Conservation (phyloP, 2,888 invertebrate genomes). For the Agrypnus murinus region DNA sequence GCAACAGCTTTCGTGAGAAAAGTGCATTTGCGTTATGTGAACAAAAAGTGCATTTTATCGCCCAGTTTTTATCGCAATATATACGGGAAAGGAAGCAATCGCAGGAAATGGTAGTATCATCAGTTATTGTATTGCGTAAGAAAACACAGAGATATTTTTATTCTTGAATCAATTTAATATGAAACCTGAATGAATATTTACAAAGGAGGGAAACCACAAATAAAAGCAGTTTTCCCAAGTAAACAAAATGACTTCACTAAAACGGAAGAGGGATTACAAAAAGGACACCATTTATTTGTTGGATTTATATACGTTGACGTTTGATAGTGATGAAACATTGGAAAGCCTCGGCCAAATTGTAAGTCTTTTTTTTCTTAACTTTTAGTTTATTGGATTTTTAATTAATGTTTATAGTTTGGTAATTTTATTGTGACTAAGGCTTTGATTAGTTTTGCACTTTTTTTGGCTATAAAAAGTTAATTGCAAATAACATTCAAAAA, state of each 20-base stretch:
- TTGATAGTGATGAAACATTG: conserved; percentile 86
- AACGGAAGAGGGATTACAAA: conserved; percentile 84
- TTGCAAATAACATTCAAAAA: no score
- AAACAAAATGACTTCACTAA: conserved; percentile 66
- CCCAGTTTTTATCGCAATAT: no score
- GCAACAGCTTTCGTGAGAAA: background rate
- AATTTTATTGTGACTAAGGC: no score
- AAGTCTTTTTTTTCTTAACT: conserved; percentile 68
- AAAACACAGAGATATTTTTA: background rate
- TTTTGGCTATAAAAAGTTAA: no score
- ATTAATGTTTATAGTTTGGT: background rate
- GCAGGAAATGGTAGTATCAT: background rate
- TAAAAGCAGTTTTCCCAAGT: conserved; percentile 14
- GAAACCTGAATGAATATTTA: background rate
- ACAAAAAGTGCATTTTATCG: conserved; percentile 8
- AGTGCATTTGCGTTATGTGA: conserved; percentile 1
- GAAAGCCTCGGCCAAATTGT: conserved; percentile 81
- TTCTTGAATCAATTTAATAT: background rate
- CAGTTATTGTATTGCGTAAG: background rate
- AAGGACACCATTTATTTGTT: conserved; percentile 89
- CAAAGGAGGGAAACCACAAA: background rate
- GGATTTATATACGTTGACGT: conserved; percentile 90
- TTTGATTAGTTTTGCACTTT: no score
- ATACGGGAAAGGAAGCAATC: background rate
- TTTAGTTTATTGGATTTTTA: background rate